Percentiles rank a stretch among this genome's conserved stretches.
Evolutionary conservation across 1,140 invertebrate species (phyloP).

Genomic region (Araneus ventricosus): DNA sequence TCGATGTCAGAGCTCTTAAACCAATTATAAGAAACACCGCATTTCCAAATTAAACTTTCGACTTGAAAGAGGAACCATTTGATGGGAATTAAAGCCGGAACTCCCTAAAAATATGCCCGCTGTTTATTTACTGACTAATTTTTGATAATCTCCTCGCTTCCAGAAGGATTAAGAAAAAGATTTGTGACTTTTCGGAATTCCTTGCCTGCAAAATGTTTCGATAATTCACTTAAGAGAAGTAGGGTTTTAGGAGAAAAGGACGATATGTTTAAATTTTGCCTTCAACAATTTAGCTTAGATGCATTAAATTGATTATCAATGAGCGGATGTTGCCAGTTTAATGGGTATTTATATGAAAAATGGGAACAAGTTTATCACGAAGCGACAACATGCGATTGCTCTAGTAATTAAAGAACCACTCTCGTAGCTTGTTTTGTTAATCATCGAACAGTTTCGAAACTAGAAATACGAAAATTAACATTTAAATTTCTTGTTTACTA

Average conservation of each 20-base stretch:
- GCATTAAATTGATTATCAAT: not conserved
- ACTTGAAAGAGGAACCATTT: not conserved
- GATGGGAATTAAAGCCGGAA: not conserved
- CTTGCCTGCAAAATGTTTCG: not conserved
- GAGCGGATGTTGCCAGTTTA: not conserved
- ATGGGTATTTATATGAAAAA: slow-evolving; percentile 14
- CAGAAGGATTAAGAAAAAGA: slow-evolving; percentile 6
- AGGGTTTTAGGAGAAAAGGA: not conserved
- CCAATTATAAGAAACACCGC: slow-evolving; percentile 30
- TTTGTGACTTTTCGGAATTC: not conserved
- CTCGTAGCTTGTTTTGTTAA: not conserved
- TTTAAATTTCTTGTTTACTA: too few relatives aligned
- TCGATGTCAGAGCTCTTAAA: slow-evolving; percentile 1
- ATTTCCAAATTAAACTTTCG: slow-evolving; percentile 20
- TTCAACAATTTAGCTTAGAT: slow-evolving; percentile 1
- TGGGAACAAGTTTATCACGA: not conserved
- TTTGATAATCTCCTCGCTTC: not conserved
- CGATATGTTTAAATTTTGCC: not conserved
- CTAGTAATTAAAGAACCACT: not conserved
- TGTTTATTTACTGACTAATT: not conserved
- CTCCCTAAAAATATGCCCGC: not conserved
- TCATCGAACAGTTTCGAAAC: too few relatives aligned
- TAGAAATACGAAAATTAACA: too few relatives aligned
- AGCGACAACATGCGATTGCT: not conserved
- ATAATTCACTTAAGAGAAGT: slow-evolving; percentile 4